Evolutionary conservation across 2,113 vertebrate species (phyloP), one percentile per base, ranked within the genome.

Genomic region (Trichechus manatus): DNA sequence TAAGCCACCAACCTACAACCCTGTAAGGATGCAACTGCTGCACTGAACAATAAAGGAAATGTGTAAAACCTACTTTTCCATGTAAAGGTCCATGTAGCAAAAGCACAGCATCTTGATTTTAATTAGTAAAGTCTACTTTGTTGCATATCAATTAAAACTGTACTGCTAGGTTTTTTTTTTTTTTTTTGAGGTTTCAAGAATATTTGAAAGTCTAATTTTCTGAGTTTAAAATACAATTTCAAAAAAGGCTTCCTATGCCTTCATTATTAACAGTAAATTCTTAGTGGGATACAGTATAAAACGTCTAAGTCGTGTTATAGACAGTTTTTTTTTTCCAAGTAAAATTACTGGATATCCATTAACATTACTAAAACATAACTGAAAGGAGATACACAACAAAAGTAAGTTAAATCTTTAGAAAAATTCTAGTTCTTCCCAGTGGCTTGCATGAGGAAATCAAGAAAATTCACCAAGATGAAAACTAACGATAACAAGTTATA

Each of bases 1-100:
- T 98, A 98, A 99, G 98, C 99, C 99, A 99, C 99, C 99, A 99
- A 99, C 98, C 99, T 98, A 98, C 99, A 99, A 98, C 98, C 99
- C 98, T 99, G 98, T 98, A 98, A 98, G 98, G 98, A 99, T 98
- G 99, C 99, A 97, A 98, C 98, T 97, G 98, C 99, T 98, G 98
- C 98, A 97, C 98, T 97, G 98, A 99, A 99, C 99, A 99, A 99
- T 98, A 98, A 98, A 98, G 98, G 98, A 98, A 98, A 98, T 98
- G 98, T 99, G 99, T 99, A 99, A 99, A 98, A 99, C 98, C 98
- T 96, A 98, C 98, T 98, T 99, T 99, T 98, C 98, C 98, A 97
- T 99, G 99, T 99, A 99, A 99, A 99, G 99, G 98, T 99, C 99
- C 98, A 15, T 99, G 98, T 98, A 98, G 98, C 98, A 98, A 98